phyloP scores from a whole-genome alignment of 1,140 invertebrate genomes.

The Aphis craccivora region DNA sequence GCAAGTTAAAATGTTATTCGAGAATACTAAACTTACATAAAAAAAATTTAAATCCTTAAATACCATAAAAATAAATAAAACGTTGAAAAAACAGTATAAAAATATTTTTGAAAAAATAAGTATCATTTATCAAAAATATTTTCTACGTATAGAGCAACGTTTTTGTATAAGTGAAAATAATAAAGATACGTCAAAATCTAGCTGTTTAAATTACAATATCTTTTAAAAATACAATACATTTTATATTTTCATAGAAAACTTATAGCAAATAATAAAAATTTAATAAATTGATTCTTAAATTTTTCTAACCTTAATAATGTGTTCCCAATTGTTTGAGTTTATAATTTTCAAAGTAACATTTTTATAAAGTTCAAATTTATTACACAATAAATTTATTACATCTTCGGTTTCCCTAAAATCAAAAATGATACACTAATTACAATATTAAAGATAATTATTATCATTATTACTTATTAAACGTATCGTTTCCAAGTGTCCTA shows the following conservation, averaged over 20 bases:
- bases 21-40: no score
- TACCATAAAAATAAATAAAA: no score
- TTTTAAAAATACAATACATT: neutral
- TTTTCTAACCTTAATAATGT: slow-evolving; percentile 1
- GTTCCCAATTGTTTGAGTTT: neutral
- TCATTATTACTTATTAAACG: slow-evolving; percentile 15
- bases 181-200: no score
- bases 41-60: no score
- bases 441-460: neutral
- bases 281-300: neutral
- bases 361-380: neutral
- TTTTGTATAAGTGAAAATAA: no score
- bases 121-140: no score
- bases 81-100: no score
- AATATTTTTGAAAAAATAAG: no score
- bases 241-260: neutral
- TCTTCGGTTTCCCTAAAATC: slow-evolving; percentile 40
- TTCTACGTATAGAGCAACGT: no score
- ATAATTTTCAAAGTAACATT: neutral
- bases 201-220: neutral
- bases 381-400: neutral
- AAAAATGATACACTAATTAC: neutral
- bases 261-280: neutral
- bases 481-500: neutral
- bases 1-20: no score